Conservation (phyloP, 2,888 invertebrate genomes). For the Rhorus exstirpatorius region DNA sequence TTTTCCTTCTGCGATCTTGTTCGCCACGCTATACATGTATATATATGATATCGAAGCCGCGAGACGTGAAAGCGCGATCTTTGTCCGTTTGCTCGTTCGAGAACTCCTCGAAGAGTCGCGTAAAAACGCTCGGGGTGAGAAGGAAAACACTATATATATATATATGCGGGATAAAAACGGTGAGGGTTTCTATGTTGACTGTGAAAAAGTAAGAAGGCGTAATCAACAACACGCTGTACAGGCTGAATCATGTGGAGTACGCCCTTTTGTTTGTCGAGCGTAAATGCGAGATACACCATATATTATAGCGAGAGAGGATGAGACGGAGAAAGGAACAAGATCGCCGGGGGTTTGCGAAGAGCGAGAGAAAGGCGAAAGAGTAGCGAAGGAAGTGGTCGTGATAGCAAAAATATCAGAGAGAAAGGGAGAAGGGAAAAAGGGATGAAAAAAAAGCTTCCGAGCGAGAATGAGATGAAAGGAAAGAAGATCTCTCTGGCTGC, state of each 20-base stretch:
- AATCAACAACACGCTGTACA: not conserved
- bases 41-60: slow-evolving; percentile 32
- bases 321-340: slow-evolving; percentile 71
- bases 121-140: slow-evolving; percentile 47
- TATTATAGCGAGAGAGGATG: slow-evolving; percentile 16
- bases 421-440: slow-evolving; percentile 43
- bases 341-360: slow-evolving; percentile 44
- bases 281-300: no score
- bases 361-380: slow-evolving; percentile 47
- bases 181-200: slow-evolving; percentile 15
- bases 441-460: slow-evolving; percentile 52
- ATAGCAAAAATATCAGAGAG: slow-evolving; percentile 57
- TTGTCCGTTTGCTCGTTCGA: slow-evolving; percentile 74
- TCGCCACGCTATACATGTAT: slow-evolving; percentile 13
- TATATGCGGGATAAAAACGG: slow-evolving; percentile 56
- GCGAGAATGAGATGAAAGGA: slow-evolving; percentile 51
- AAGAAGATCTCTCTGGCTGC: slow-evolving; percentile 65
- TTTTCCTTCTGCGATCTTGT: slow-evolving; percentile 63
- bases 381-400: slow-evolving; percentile 42
- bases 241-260: not conserved
- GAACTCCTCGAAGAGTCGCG: slow-evolving; percentile 43
- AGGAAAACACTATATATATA: slow-evolving; percentile 62
- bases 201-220: not conserved
- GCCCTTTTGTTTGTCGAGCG: not conserved
- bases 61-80: slow-evolving; percentile 72